Evolutionary conservation across 2,113 vertebrate species (phyloP).

Genomic region (Python bivittatus): DNA sequence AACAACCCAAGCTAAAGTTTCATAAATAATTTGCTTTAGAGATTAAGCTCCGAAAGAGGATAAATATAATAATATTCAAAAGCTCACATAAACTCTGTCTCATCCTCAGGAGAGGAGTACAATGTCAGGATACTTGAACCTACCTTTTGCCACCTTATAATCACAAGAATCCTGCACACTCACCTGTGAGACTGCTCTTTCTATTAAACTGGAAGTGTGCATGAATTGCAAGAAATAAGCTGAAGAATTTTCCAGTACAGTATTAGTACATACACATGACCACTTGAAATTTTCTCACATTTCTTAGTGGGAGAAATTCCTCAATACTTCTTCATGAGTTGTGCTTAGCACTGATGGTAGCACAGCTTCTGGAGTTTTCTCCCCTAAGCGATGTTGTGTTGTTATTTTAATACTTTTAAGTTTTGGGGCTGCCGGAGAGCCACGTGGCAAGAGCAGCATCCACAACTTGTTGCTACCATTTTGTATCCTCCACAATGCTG

Average conservation of each 20-base stretch:
- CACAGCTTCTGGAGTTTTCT: neutral
- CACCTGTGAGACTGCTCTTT: neutral
- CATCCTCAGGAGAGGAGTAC: neutral
- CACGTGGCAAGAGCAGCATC: neutral
- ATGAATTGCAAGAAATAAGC: neutral
- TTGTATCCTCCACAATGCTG: neutral
- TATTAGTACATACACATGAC: neutral
- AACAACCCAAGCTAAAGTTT: no score
- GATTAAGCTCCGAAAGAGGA: no score
- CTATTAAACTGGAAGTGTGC: neutral
- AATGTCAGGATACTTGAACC: neutral
- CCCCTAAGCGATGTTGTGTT: neutral
- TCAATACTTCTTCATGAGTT: neutral
- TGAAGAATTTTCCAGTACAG: neutral
- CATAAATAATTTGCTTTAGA: no score
- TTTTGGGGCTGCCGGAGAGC: neutral
- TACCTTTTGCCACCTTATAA: neutral
- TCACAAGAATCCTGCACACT: neutral
- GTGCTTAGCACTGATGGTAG: neutral
- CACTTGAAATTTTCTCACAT: neutral
- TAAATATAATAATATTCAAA: no score
- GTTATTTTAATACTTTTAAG: neutral
- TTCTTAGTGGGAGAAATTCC: neutral
- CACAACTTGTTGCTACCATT: neutral
- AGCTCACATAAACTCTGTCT: no score